Base-by-base conservation (phyloP, 2,888 invertebrate species). In the Ectobius pallidus region DNA sequence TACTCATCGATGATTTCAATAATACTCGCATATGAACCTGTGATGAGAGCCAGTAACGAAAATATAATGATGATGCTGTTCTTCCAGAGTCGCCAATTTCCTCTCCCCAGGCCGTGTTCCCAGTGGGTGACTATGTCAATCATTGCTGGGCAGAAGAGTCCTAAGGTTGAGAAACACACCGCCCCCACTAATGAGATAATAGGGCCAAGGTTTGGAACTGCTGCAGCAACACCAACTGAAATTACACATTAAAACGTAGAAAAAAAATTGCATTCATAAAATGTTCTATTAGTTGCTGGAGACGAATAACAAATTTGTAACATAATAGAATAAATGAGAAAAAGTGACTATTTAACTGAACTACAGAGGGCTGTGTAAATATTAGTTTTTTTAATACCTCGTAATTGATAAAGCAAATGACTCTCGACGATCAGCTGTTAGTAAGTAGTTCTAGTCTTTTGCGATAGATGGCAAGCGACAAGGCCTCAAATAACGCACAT, bases 181-280 rank as follows among this genome's bases (percentile, higher is more conserved):
- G 75, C 72, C 16, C 76, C 76, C 3, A 76, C 73, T 70, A 76
- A 71, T n/a, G 74, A 73, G 69, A 76, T 76, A 61, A 76, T 63
- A 16, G 75, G 76, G 1, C 73, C 75, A 61, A 76, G 63, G 63
- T 74, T 65, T 9, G 76, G 76, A n/a, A 76, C 73, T 9, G 76
- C 76, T 18, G 68, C 61, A 7, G 76, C 75, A 3, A 76, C 70
- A 18, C n/a, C 46, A 42, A 72, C 75, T 75, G 73, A 4, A 71
- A 68, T 65, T 11, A 67, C 20, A 22, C 20, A 44, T 20, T 14
- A 27, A 16, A n/a, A n/a, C n/a, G n/a, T n/a, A n/a, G n/a, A n/a
- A n/a, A n/a, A n/a, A n/a, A n/a, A n/a, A n/a, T n/a, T n/a, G n/a
- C n/a, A n/a, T n/a, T n/a, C n/a, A n/a, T n/a, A n/a, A n/a, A n/a